These are phyloP conservation scores for Ceratosolen fusciceps DNA, from an alignment of 1,140 invertebrate genomes.

Conservation along the genomic window DNA sequence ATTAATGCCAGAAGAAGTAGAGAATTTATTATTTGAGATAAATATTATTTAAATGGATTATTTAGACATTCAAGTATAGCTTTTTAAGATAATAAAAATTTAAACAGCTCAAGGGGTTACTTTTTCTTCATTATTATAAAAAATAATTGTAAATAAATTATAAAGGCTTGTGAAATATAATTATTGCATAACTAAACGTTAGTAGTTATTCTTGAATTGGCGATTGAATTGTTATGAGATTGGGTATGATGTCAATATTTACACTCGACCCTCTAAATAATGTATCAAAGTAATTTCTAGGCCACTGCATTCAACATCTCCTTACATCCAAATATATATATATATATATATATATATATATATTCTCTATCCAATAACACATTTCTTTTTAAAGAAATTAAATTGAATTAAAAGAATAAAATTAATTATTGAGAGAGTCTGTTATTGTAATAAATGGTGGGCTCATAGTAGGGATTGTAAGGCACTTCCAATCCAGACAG, in stretches of 20 bases:
- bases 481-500: too few species aligned
- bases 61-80: background rate
- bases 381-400: too few species aligned
- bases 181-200: background rate
- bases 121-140: background rate
- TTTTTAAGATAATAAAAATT: background rate
- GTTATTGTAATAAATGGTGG: background rate
- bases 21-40: background rate
- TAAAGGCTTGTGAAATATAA: background rate
- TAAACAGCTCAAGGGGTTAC: background rate
- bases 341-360: too few species aligned
- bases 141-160: background rate
- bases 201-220: background rate
- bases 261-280: background rate
- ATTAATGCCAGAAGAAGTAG: background rate
- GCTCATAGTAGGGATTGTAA: too few species aligned
- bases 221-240: background rate
- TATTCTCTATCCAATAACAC: too few species aligned
- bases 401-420: too few species aligned
- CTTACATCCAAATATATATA: too few species aligned
- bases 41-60: background rate
- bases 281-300: background rate
- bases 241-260: background rate
- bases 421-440: background rate
- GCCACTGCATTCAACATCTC: background rate